A percentile compares a stretch with the other conserved stretches of the same genome.
Conservation (phyloP, 2,113 vertebrate species). For the Oophaga pumilio region DNA sequence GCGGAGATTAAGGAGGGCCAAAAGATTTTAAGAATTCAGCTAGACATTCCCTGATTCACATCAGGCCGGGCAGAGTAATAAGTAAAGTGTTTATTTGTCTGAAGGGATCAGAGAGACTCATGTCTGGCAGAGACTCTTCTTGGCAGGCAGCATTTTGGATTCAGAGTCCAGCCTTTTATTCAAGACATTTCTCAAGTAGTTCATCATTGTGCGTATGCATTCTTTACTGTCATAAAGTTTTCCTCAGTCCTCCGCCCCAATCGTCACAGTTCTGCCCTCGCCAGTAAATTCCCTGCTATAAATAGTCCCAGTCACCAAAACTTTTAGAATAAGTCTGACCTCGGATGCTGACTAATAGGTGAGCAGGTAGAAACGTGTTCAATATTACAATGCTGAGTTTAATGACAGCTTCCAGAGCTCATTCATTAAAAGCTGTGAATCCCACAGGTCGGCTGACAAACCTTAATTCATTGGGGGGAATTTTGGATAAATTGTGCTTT, state of each 20-base stretch:
- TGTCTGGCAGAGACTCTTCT: constrained; percentile 36
- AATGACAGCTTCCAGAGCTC: not conserved
- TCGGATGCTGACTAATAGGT: not conserved
- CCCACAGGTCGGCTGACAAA: constrained; percentile 23
- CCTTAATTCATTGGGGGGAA: constrained; percentile 19
- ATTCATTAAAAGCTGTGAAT: constrained; percentile 18
- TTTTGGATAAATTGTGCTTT: not conserved
- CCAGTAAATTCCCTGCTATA: constrained; percentile 15
- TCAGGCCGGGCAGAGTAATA: constrained; percentile 29
- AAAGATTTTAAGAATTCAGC: not conserved
- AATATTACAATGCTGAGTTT: not conserved
- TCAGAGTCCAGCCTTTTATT: constrained; percentile 21
- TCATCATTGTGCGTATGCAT: constrained; percentile 37
- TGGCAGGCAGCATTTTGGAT: constrained; percentile 27
- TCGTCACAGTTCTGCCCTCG: not conserved
- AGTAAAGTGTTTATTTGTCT: constrained; percentile 56
- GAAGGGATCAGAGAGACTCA: constrained; percentile 47
- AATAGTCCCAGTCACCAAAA: constrained; percentile 7
- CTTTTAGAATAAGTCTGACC: not conserved
- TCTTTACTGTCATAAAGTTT: constrained; percentile 32
- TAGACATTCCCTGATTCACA: not conserved
- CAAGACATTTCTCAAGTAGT: constrained; percentile 32
- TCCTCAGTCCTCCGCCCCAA: not conserved
- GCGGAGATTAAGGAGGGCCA: constrained; percentile 25
- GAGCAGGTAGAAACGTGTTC: not conserved